Evolutionary conservation across 2,888 invertebrate genomes (phyloP).

Genomic region (Hirudinaria manillensis): DNA sequence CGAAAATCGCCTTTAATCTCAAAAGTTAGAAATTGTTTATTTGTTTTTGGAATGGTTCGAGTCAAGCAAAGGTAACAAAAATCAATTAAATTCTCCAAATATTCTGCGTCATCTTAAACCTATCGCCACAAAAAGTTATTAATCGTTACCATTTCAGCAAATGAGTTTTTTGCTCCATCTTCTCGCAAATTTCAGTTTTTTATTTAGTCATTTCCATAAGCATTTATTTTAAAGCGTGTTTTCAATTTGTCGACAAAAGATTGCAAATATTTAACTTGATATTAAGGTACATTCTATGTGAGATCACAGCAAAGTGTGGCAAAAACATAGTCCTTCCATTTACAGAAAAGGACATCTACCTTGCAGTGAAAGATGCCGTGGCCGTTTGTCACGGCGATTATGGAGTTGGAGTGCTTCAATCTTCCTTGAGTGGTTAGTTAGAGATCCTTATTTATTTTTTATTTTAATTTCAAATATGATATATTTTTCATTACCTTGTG

Average conservation of each 20-base stretch:
- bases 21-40: background rate
- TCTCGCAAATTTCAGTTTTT: too few species aligned
- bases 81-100: too few species aligned
- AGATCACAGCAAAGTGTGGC: slow-evolving; percentile 9
- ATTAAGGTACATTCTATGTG: slow-evolving; percentile 18
- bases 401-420: slow-evolving; percentile 16
- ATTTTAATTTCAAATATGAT: too few species aligned
- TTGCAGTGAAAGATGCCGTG: slow-evolving; percentile 2
- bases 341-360: slow-evolving; percentile 16
- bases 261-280: background rate
- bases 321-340: slow-evolving; percentile 1
- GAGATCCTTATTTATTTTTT: too few species aligned
- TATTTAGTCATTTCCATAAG: background rate
- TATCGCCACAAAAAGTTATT: too few species aligned
- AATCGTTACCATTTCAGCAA: background rate
- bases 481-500: too few species aligned
- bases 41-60: slow-evolving; percentile 19
- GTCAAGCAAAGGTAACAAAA: slow-evolving; percentile 22
- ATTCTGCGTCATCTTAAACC: too few species aligned
- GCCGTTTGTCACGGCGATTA: slow-evolving; percentile 15
- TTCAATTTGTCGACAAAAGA: background rate
- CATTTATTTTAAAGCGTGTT: slow-evolving; percentile 1
- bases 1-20: background rate
- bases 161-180: background rate
- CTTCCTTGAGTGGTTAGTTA: slow-evolving; percentile 20